Evolutionary conservation across 2,797 vertebrate genomes (phyloP).

Genomic region (Enteromius radiatus): DNA sequence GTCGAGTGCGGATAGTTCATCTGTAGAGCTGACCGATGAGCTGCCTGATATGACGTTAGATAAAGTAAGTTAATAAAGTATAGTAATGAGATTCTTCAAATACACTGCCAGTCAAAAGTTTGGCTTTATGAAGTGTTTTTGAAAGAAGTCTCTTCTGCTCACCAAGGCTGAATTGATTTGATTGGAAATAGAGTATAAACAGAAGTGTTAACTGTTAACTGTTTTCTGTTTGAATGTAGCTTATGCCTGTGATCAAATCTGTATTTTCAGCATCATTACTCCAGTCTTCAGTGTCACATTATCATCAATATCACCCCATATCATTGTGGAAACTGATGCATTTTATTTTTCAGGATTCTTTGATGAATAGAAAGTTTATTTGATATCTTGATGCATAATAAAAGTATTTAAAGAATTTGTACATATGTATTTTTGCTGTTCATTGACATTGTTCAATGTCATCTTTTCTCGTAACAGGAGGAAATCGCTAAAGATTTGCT

Average conservation of each 20-base stretch:
- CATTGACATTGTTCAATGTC: background rate
- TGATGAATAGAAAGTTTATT: background rate
- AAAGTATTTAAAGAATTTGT: background rate
- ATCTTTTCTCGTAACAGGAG: slow-evolving; percentile 69
- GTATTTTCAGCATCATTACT: background rate
- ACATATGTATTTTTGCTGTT: background rate
- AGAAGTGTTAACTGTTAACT: background rate
- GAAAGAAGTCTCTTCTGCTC: background rate
- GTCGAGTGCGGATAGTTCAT: slow-evolving; percentile 83
- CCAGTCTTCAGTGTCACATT: background rate
- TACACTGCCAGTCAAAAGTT: background rate
- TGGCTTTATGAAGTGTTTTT: background rate
- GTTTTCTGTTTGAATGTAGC: background rate
- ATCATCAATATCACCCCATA: background rate
- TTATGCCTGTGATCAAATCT: background rate
- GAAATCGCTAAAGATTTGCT: slow-evolving; percentile 88
- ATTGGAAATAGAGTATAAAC: background rate
- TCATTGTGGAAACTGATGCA: background rate
- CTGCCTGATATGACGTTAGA: slow-evolving; percentile 90
- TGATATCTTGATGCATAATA: background rate
- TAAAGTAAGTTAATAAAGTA: slow-evolving; percentile 76
- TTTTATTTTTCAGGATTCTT: background rate
- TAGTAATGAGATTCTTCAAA: background rate
- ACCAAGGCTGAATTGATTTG: background rate
- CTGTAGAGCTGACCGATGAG: slow-evolving; percentile 86